Percentiles rank a stretch among this genome's conserved stretches.
Conservation (phyloP, 2,797 vertebrate genomes). For the Podarcis siculus region DNA sequence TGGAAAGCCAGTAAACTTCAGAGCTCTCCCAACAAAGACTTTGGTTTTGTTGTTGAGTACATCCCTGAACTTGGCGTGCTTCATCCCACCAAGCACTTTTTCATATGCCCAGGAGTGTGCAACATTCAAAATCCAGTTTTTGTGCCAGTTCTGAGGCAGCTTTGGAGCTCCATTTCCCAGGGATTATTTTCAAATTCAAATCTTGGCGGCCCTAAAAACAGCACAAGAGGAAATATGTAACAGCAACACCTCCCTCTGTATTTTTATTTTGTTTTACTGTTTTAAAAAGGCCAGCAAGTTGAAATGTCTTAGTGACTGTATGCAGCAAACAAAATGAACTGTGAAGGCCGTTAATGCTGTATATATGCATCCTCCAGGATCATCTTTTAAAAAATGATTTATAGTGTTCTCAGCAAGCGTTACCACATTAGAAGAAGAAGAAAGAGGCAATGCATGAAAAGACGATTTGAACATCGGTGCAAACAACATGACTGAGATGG, state of each 20-base stretch:
- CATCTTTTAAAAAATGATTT: conserved; percentile 36
- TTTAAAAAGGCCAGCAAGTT: not conserved
- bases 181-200: too few relatives aligned
- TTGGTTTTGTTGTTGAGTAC: too few relatives aligned
- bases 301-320: not conserved
- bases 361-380: conserved; percentile 36
- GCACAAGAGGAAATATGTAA: too few relatives aligned
- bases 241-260: not conserved
- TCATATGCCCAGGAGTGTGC: too few relatives aligned
- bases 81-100: too few relatives aligned
- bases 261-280: too few relatives aligned
- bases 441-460: not conserved
- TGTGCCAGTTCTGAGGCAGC: too few relatives aligned
- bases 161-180: too few relatives aligned
- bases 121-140: too few relatives aligned
- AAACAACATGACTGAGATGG: conserved; percentile 39
- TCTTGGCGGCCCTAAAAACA: not conserved
- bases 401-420: conserved; percentile 54
- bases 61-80: too few relatives aligned
- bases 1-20: too few relatives aligned
- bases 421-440: conserved; percentile 1
- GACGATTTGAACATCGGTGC: conserved; percentile 39
- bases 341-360: conserved; percentile 38
- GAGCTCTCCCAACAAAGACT: too few relatives aligned
- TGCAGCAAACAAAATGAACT: conserved; percentile 40